Conservation (phyloP, 2,113 vertebrate species). For the Cichladusa arquata region DNA sequence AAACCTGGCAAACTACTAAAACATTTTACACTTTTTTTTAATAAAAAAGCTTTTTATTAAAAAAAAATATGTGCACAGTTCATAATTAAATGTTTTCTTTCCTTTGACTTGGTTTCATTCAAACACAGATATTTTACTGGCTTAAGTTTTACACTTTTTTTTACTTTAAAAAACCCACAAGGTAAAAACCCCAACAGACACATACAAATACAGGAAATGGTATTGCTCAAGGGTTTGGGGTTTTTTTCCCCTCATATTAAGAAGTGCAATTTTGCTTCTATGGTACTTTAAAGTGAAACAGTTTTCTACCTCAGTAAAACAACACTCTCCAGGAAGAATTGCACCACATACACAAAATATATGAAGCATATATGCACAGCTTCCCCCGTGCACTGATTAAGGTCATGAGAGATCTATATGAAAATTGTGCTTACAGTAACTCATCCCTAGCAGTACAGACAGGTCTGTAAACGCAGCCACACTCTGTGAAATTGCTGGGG, state of each 20-base stretch:
- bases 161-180: background rate
- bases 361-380: background rate
- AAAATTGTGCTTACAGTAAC: background rate
- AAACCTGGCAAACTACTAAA: background rate
- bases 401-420: background rate
- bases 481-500: conserved; percentile 4
- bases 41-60: background rate
- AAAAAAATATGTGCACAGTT: background rate
- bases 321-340: background rate
- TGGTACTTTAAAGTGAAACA: background rate
- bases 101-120: background rate
- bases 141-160: background rate
- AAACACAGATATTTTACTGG: background rate
- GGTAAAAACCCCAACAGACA: background rate
- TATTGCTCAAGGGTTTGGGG: background rate
- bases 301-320: background rate
- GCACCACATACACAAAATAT: background rate
- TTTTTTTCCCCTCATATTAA: background rate
- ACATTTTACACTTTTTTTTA: background rate
- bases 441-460: background rate
- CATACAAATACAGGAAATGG: background rate
- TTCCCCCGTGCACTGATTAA: background rate
- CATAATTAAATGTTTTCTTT: background rate
- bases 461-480: conserved; percentile 45
- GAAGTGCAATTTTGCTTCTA: conserved; percentile 19